phyloP scores from a whole-genome alignment of 2,888 invertebrate species.

The Oscheius sp. region DNA sequence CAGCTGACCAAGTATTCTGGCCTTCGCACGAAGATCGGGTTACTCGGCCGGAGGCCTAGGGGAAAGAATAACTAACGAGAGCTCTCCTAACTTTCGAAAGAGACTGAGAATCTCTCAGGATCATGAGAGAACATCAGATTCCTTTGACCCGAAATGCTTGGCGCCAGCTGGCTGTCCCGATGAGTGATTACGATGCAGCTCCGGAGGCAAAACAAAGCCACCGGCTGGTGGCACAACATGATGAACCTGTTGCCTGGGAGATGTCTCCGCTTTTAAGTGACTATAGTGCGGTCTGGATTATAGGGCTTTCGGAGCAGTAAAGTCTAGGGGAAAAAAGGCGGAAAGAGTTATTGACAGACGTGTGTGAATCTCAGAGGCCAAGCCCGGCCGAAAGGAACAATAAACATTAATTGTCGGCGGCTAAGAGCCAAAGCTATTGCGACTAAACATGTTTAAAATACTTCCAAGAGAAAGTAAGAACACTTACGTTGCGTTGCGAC shows the following conservation, averaged over 20 bases:
- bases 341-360: conserved; percentile 25
- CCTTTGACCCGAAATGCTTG: not conserved
- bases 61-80: conserved; percentile 19
- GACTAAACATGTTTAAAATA: not conserved
- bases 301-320: no score
- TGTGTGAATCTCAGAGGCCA: conserved; percentile 4
- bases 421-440: not conserved
- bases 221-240: not conserved
- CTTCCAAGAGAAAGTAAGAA: not conserved
- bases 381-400: conserved; percentile 22
- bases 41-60: not conserved
- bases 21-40: no score
- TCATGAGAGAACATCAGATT: not conserved
- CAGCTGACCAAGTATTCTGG: not conserved
- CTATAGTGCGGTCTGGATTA: no score
- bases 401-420: conserved; percentile 33
- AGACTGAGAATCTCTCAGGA: not conserved
- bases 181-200: conserved; percentile 37
- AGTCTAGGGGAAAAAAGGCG: not conserved
- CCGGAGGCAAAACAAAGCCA: conserved; percentile 36
- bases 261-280: not conserved
- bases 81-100: not conserved
- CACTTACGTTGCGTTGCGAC: conserved; percentile 70
- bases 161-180: conserved; percentile 36
- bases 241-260: conserved; percentile 67